Conservation (phyloP, 2,797 vertebrate genomes). For the Melanotaenia nigrans region DNA sequence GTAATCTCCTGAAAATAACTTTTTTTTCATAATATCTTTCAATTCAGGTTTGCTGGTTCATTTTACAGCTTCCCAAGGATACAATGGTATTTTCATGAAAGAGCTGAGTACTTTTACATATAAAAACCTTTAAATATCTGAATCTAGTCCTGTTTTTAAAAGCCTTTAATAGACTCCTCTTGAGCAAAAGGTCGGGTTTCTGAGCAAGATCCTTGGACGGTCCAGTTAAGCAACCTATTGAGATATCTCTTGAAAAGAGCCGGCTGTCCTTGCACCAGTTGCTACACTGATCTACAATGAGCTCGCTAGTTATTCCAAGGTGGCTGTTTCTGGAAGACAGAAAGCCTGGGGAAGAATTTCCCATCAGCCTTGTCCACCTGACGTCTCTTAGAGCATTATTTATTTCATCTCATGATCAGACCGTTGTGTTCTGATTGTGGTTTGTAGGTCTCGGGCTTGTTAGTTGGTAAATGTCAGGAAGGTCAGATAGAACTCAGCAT, state of each 20-base stretch:
- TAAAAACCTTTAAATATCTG: constrained; percentile 21
- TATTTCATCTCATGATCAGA: constrained; percentile 13
- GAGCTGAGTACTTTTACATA: not conserved
- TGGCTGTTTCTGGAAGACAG: constrained; percentile 38
- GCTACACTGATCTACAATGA: constrained; percentile 42
- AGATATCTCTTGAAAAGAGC: constrained; percentile 45
- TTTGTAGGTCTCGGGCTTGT: constrained; percentile 34
- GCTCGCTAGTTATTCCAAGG: constrained; percentile 37
- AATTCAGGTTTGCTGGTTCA: not conserved
- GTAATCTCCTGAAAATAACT: not conserved
- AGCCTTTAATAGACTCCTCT: constrained; percentile 22
- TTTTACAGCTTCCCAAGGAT: constrained; percentile 10
- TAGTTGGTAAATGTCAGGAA: constrained; percentile 18
- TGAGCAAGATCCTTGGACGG: constrained; percentile 32
- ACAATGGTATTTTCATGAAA: not conserved
- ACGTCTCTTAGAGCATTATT: constrained; percentile 17
- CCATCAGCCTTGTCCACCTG: constrained; percentile 31
- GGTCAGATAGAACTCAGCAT: not conserved
- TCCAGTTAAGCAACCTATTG: constrained; percentile 31
- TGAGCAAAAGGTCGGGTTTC: constrained; percentile 13
- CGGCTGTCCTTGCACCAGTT: constrained; percentile 47
- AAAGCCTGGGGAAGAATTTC: constrained; percentile 49
- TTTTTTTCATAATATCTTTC: not conserved
- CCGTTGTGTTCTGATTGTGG: constrained; percentile 31
- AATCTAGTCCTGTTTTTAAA: not conserved